phyloP scores from a whole-genome alignment of 2,888 invertebrate genomes.

The Chironomus tentans region DNA sequence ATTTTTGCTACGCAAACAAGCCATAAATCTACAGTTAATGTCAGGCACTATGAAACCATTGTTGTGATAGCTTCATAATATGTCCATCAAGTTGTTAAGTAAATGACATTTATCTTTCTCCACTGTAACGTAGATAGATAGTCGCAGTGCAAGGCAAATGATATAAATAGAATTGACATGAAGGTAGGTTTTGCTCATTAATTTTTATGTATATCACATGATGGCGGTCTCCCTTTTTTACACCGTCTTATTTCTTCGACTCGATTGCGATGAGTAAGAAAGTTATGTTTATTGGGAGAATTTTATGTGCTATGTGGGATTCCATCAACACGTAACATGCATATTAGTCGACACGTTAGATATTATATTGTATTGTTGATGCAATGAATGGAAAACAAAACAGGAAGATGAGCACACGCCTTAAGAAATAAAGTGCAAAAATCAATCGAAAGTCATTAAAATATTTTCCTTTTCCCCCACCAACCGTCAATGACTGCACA shows the following conservation, averaged over 20 bases:
- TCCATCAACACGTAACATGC: too few relatives aligned
- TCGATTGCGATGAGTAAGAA: background rate
- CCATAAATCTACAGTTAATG: background rate
- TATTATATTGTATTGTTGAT: background rate
- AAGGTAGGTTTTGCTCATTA: conserved; percentile 6
- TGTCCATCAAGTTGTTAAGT: background rate
- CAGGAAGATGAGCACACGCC: background rate
- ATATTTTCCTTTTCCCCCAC: background rate
- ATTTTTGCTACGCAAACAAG: background rate
- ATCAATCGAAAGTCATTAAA: background rate
- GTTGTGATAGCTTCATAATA: background rate
- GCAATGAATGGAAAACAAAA: background rate
- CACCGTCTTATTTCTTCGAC: background rate
- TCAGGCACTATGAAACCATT: background rate
- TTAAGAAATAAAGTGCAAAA: background rate
- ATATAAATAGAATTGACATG: conserved; percentile 6
- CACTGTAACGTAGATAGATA: background rate
- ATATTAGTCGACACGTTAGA: background rate
- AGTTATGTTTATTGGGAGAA: background rate
- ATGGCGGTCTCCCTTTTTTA: background rate
- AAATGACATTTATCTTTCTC: background rate
- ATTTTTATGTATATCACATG: background rate
- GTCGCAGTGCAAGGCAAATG: background rate
- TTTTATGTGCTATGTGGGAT: too few relatives aligned
- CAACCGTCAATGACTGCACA: background rate